phyloP scores from a whole-genome alignment of 2,113 vertebrate species.

The Peromyscus maniculatus region DNA sequence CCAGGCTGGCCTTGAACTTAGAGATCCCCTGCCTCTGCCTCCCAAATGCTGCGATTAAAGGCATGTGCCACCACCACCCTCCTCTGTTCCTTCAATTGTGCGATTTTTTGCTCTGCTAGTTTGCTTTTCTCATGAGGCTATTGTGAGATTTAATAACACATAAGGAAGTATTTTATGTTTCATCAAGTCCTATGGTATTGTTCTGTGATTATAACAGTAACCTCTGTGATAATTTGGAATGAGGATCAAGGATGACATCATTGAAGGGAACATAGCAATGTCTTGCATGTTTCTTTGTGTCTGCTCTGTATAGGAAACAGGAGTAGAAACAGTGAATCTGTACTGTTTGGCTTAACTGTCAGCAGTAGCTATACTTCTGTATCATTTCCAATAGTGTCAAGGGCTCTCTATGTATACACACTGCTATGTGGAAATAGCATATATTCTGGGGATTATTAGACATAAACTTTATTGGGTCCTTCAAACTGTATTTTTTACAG shows the following conservation, averaged over 20 bases:
- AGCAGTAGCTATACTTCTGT: background rate
- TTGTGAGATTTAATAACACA: background rate
- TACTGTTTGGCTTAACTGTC: background rate
- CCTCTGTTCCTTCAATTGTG: background rate
- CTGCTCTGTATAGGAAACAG: background rate
- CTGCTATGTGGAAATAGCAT: background rate
- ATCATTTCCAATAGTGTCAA: background rate
- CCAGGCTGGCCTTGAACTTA: background rate
- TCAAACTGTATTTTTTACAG: background rate
- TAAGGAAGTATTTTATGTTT: conserved; percentile 1
- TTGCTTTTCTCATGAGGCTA: background rate
- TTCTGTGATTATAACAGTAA: background rate
- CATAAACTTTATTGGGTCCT: background rate
- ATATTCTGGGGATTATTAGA: background rate
- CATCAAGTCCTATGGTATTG: background rate
- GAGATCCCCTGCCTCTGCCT: background rate
- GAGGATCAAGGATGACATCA: conserved; percentile 14
- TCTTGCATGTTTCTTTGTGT: background rate
- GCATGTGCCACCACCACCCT: background rate
- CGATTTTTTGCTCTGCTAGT: background rate
- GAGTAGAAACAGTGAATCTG: background rate
- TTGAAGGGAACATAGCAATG: background rate
- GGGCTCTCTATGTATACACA: background rate
- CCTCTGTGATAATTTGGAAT: background rate
- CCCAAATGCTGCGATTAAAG: background rate